Base-by-base conservation (phyloP, 92 coral and sea anemone genomes). In the Anthopleura xanthogrammica region DNA sequence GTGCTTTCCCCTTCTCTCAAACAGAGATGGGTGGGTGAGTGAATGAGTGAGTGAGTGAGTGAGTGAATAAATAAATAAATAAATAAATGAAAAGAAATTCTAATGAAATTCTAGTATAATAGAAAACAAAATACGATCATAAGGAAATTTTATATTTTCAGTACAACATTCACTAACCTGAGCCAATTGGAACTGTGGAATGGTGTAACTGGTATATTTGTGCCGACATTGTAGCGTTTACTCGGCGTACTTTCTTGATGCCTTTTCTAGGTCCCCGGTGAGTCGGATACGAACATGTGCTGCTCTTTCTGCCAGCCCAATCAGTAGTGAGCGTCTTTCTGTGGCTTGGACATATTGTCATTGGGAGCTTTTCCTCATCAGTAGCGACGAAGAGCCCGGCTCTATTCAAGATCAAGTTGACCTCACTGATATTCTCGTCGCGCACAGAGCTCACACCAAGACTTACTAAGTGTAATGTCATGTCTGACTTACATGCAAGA, bases 261-360 rank as follows among this genome's bases (percentile, higher is more conserved):
- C 55, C 14, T 54, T 64, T 80, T 43, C 52, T 23, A 3, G 48
- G 84, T 23, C 84, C 84, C 60, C 46, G 46, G 52, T 80, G 84
- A 24, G 36, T n/a, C 11, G 84, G 84, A 64, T 81, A 81, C 8
- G 58, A 41, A 19, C 85, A 81, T 12, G 82, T 57, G 3, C 5
- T 72, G 43, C 85, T 65, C 62, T 82, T 82, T 43, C 86, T 52
- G 54, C 86, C 86, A 16, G 86, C 41, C 86, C 86, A 82, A 48
- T 82, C 86, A 8, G 68, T 19, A 3, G 86, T 72, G 24, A 82
- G 41, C 36, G 70, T 52, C 54, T 78, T 78, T 36, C 81, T 78
- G 40, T 78, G 81, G 19, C 16, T 78, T 0, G 81, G 81, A n/a
- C 80, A 76, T 41, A 76, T 39, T 7, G 80, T 76, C 80, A 76